These are phyloP conservation scores for Tetranychus piercei DNA, from an alignment of 2,888 invertebrate genomes.

Conservation along the genomic window DNA sequence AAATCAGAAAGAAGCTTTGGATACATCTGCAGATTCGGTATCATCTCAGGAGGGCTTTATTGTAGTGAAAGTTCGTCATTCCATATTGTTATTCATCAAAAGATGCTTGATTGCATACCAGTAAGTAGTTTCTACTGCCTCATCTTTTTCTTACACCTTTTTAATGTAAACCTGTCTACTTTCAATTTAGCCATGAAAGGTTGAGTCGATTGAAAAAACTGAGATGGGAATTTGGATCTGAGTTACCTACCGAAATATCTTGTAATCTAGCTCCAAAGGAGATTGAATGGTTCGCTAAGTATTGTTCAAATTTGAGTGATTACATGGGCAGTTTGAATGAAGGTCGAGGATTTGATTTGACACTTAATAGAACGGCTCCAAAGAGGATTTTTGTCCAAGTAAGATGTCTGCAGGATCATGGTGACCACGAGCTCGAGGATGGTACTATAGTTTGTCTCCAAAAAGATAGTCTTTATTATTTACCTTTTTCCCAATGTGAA, in stretches of 20 bases:
- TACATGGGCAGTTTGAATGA: conserved; percentile 67
- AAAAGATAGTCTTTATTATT: conserved; percentile 72
- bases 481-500: conserved; percentile 73
- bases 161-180: conserved; percentile 17
- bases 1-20: background rate
- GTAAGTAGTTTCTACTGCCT: conserved; percentile 29
- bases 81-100: conserved; percentile 67
- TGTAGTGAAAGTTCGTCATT: conserved; percentile 61
- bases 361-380: conserved; percentile 69
- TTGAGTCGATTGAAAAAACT: conserved; percentile 60
- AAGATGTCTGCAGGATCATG: conserved; percentile 69
- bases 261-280: conserved; percentile 59
- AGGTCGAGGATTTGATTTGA: conserved; percentile 55
- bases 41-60: background rate
- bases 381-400: conserved; percentile 83
- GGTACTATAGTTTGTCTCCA: conserved; percentile 73
- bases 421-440: conserved; percentile 78
- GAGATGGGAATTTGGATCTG: conserved; percentile 87
- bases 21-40: background rate
- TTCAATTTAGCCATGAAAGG: conserved; percentile 46
- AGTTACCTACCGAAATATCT: conserved; percentile 66
- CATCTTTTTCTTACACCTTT: conserved; percentile 12
- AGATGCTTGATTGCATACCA: conserved; percentile 55
- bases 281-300: conserved; percentile 65
- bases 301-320: conserved; percentile 61